phyloP scores from a whole-genome alignment of 2,797 vertebrate genomes.

The Rhynchotus rufescens region DNA sequence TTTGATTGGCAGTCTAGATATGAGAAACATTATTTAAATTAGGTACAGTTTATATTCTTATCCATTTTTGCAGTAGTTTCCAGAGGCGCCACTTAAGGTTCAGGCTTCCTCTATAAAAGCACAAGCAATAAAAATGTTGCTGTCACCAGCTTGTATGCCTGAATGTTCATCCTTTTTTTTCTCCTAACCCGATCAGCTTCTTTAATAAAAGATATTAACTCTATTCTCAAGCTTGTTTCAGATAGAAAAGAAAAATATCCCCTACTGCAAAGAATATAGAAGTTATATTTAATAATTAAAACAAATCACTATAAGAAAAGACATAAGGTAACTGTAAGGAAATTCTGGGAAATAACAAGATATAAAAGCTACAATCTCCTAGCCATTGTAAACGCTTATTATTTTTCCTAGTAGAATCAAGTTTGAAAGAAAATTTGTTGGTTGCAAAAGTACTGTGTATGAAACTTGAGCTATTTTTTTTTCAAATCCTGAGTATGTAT shows the following conservation, averaged over 20 bases:
- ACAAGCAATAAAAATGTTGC: constrained; percentile 8
- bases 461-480: background rate
- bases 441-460: background rate
- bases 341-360: background rate
- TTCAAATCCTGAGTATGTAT: background rate
- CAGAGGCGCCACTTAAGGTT: background rate
- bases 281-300: constrained; percentile 18
- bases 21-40: constrained; percentile 11
- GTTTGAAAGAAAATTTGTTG: background rate
- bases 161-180: background rate
- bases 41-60: background rate
- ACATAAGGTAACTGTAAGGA: background rate
- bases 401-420: background rate
- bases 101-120: background rate
- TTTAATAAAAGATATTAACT: constrained; percentile 47
- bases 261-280: background rate
- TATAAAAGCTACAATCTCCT: background rate
- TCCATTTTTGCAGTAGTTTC: constrained; percentile 3
- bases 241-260: constrained; percentile 3
- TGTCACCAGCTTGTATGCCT: background rate
- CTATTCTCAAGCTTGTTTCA: background rate
- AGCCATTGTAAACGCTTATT: background rate
- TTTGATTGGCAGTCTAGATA: background rate
- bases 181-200: constrained; percentile 25
- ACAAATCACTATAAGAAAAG: background rate